phyloP scores from a whole-genome alignment of 2,888 invertebrate species.

The Leptopilina drosophilae region DNA sequence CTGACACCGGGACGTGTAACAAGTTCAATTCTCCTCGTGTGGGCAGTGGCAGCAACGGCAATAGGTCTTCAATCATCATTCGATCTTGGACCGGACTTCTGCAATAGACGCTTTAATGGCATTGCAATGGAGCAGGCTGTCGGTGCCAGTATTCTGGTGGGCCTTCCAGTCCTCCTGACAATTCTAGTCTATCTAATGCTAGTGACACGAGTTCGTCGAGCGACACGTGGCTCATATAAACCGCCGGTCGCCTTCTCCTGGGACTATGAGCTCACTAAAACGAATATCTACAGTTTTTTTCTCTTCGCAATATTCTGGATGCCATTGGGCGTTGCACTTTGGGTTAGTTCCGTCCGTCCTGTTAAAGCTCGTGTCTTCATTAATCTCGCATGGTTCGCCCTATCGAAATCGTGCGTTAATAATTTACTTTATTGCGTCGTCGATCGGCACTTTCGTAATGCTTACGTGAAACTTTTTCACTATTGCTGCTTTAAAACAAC shows the following conservation, averaged over 20 bases:
- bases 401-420: constrained; percentile 84
- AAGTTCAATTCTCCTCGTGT: constrained; percentile 79
- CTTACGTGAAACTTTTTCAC: constrained; percentile 86
- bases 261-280: constrained; percentile 81
- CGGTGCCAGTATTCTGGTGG: constrained; percentile 80
- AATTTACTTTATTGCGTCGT: constrained; percentile 82
- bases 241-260: constrained; percentile 81
- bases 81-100: constrained; percentile 84
- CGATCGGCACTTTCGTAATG: constrained; percentile 84
- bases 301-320: constrained; percentile 83
- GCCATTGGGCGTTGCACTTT: constrained; percentile 82
- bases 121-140: constrained; percentile 80
- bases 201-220: constrained; percentile 78
- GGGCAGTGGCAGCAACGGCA: constrained; percentile 79
- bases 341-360: constrained; percentile 78
- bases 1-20: constrained; percentile 79
- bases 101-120: constrained; percentile 79
- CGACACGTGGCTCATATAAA: constrained; percentile 80
- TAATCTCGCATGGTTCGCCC: constrained; percentile 84
- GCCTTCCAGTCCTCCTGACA: constrained; percentile 80
- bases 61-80: constrained; percentile 82
- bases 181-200: constrained; percentile 79
- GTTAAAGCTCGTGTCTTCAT: constrained; percentile 81
- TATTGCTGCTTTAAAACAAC: constrained; percentile 90
- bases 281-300: constrained; percentile 83